Conservation (phyloP, 2,113 vertebrate genomes). For the Noctilio leporinus region DNA sequence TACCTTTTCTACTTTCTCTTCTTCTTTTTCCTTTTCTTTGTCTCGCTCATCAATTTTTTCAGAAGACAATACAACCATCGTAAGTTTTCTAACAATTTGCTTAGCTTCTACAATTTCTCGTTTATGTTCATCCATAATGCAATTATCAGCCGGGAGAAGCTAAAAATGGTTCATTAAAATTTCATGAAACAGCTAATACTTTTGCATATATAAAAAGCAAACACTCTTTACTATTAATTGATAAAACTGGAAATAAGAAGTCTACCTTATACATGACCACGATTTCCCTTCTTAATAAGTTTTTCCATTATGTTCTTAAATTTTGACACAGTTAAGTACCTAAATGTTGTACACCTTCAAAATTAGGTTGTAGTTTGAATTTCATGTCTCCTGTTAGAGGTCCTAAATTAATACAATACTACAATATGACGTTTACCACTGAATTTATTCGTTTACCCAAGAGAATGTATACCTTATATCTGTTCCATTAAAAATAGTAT, state of each 20-base stretch:
- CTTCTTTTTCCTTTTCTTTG: conserved; percentile 90
- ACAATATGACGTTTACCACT: not conserved
- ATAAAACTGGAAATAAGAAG: conserved; percentile 26
- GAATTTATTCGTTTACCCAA: conserved; percentile 12
- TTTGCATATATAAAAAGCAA: conserved; percentile 40
- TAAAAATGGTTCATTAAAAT: conserved; percentile 70
- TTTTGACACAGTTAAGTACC: not conserved
- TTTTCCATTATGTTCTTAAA: not conserved
- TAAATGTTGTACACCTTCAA: conserved; percentile 23
- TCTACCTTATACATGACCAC: not conserved
- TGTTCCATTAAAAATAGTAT: conserved; percentile 33
- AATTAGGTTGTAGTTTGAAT: conserved; percentile 5
- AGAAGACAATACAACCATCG: conserved; percentile 94
- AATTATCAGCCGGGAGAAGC: conserved; percentile 91
- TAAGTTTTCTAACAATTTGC: conserved; percentile 95
- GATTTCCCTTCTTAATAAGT: not conserved
- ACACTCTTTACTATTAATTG: not conserved
- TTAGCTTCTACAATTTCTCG: conserved; percentile 93
- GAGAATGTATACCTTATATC: not conserved
- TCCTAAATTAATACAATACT: not conserved
- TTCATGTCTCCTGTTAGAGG: not conserved
- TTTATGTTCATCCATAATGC: conserved; percentile 94
- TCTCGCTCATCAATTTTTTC: conserved; percentile 91
- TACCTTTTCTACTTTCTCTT: conserved; percentile 89
- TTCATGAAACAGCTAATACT: conserved; percentile 36